These are phyloP conservation scores for Oscheius sp. DNA, from an alignment of 1,140 invertebrate genomes.

Conservation along the genomic window DNA sequence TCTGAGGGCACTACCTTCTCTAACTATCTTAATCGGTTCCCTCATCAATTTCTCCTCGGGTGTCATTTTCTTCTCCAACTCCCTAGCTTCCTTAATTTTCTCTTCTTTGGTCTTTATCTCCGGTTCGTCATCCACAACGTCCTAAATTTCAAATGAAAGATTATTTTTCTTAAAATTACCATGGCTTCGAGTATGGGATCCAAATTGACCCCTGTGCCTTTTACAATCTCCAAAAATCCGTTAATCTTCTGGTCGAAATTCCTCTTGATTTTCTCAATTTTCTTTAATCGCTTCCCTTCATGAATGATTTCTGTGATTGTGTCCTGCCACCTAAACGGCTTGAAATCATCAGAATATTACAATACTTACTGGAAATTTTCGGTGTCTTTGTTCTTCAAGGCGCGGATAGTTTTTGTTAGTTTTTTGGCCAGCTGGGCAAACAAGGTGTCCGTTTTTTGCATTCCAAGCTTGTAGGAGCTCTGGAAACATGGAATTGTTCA, in stretches of 20 bases:
- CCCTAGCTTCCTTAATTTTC: not conserved
- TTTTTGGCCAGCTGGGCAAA: not conserved
- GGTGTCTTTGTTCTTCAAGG: constrained; percentile 3
- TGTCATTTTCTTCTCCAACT: not conserved
- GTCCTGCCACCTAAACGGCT: constrained; percentile 47
- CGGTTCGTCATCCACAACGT: not conserved
- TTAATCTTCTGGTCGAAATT: constrained; percentile 18
- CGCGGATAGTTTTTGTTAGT: constrained; percentile 1
- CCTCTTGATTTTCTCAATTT: constrained; percentile 22
- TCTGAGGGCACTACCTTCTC: constrained; percentile 3
- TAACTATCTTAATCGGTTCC: constrained; percentile 6
- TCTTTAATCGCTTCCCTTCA: not conserved
- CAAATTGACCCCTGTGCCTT: not conserved
- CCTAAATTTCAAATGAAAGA: no score
- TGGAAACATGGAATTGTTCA: not conserved
- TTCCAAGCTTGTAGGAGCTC: not conserved
- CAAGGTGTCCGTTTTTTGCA: not conserved
- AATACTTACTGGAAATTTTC: not conserved
- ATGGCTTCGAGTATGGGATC: not conserved
- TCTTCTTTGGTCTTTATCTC: not conserved
- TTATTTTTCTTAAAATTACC: no score
- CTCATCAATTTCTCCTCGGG: constrained; percentile 3
- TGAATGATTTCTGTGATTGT: constrained; percentile 29
- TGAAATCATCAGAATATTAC: not conserved
- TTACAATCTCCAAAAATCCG: not conserved